Percentiles rank a stretch among this genome's conserved stretches.
Conservation (phyloP, 2,888 invertebrate species). For the Euphydryas editha region DNA sequence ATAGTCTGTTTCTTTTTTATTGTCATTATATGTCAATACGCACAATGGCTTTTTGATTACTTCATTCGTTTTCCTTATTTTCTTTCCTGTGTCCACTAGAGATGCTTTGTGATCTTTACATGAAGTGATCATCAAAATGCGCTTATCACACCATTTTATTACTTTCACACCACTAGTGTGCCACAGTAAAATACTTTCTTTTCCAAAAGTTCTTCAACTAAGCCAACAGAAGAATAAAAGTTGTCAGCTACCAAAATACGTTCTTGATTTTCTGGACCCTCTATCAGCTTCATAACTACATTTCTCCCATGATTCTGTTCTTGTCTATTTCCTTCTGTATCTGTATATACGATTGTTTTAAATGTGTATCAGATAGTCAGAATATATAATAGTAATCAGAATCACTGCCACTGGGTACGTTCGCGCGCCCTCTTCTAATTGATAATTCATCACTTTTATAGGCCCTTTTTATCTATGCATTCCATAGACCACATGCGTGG, state of each 20-base stretch:
- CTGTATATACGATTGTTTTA: slow-evolving; percentile 36
- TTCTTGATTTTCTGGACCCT: slow-evolving; percentile 34
- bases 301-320: slow-evolving; percentile 36
- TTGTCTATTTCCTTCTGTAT: slow-evolving; percentile 32
- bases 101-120: slow-evolving; percentile 22
- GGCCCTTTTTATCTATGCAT: too few species aligned
- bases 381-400: too few species aligned
- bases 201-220: slow-evolving; percentile 44
- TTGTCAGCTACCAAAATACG: slow-evolving; percentile 41
- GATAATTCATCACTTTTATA: too few species aligned
- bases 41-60: slow-evolving; percentile 25
- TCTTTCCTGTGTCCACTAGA: slow-evolving; percentile 28
- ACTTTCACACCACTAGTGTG: slow-evolving; percentile 45
- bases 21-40: slow-evolving; percentile 17
- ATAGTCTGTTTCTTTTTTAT: slow-evolving; percentile 31
- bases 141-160: slow-evolving; percentile 46
- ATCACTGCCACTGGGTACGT: too few species aligned
- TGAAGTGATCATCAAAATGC: slow-evolving; percentile 38
- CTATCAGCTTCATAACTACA: slow-evolving; percentile 32
- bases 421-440: too few species aligned
- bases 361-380: slow-evolving; percentile 38
- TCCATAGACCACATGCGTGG: too few species aligned
- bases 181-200: slow-evolving; percentile 46
- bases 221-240: slow-evolving; percentile 42
- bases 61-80: slow-evolving; percentile 20